Evolutionary conservation across 2,797 vertebrate species (phyloP), one percentile per base, ranked within the genome.

Genomic region (Intellagama lesueurii): DNA sequence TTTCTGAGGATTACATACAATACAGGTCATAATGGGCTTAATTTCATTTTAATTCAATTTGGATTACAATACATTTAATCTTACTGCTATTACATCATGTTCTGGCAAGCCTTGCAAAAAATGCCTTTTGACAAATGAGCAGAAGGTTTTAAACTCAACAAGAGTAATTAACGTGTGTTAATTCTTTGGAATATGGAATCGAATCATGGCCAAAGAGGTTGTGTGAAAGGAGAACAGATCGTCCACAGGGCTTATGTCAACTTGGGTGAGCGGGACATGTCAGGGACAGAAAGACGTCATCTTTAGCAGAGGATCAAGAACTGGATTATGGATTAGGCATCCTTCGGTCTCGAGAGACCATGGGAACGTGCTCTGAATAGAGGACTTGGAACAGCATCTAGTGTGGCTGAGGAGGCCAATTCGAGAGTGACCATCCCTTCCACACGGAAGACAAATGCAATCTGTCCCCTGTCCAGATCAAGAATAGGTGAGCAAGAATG

Each of bases 21-120:
- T n/a, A n/a, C 56, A 83, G 68, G 44, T 47, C 26, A 49, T 44
- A 47, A 83, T 30, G 35, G 26, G 44, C 64, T 82, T 82, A 82
- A 68, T 82, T 64, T 68, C 11, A 17, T 66, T 68, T 82, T 82
- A 66, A 81, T 64, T 82, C 24, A 82, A 68, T 82, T 82, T 82
- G 32, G 60, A 68, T 68, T 32, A 28, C 64, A 68, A 68, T 16
- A 24, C 12, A 17, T 44, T 82, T 82, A 44, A 82, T 82, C 64
- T 17, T 9, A 44, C 1, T 68, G 81, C 40, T 68, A 82, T 68
- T 44, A 44, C 32, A 64, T 26, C n/a, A 9, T n/a, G 52, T 81
- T 81, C n/a, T n/a, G 9, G 30, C 30, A 60, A 80, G n/a, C 78
- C n/a, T 60, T 30, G n/a, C 56, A 28, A 82, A 82, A 64, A 68